A percentile compares a stretch with the other conserved stretches of the same genome.
Conservation (phyloP, 2,797 vertebrate species). For the Synanceia verrucosa region DNA sequence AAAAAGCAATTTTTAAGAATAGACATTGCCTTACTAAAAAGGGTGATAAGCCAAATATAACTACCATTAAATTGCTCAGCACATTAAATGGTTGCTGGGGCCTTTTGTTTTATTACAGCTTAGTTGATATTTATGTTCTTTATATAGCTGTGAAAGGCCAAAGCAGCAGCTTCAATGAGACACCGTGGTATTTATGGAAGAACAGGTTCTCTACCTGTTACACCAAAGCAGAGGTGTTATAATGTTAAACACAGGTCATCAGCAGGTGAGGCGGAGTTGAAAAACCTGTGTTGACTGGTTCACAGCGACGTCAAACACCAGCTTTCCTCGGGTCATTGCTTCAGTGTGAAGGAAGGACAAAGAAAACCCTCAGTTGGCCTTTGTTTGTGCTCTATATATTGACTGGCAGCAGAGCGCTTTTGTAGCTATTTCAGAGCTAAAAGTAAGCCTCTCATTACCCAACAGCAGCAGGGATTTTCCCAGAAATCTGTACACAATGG, state of each 20-base stretch:
- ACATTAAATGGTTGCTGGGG: neutral
- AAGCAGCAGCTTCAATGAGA: neutral
- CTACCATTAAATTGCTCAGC: neutral
- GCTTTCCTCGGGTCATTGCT: slow-evolving; percentile 35
- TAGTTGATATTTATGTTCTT: neutral
- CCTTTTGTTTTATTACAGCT: neutral
- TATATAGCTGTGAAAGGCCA: neutral
- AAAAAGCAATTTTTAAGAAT: too few relatives aligned
- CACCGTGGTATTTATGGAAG: neutral
- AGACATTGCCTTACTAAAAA: neutral
- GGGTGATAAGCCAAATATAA: neutral
- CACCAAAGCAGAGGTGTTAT: neutral
- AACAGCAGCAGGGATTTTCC: slow-evolving; percentile 65
- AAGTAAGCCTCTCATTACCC: slow-evolving; percentile 71
- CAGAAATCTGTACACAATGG: slow-evolving; percentile 64
- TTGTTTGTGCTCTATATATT: slow-evolving; percentile 57
- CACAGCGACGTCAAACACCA: slow-evolving; percentile 2
- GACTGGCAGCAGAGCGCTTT: slow-evolving; percentile 36
- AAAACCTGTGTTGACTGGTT: slow-evolving; percentile 18
- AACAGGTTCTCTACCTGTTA: neutral
- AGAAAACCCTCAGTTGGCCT: slow-evolving; percentile 41
- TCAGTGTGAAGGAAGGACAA: slow-evolving; percentile 12
- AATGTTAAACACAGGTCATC: neutral
- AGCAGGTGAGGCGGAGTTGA: neutral
- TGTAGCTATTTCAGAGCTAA: slow-evolving; percentile 65